These are phyloP conservation scores for Spisula subtruncata DNA, from an alignment of 2,888 invertebrate species.

Conservation along the genomic window DNA sequence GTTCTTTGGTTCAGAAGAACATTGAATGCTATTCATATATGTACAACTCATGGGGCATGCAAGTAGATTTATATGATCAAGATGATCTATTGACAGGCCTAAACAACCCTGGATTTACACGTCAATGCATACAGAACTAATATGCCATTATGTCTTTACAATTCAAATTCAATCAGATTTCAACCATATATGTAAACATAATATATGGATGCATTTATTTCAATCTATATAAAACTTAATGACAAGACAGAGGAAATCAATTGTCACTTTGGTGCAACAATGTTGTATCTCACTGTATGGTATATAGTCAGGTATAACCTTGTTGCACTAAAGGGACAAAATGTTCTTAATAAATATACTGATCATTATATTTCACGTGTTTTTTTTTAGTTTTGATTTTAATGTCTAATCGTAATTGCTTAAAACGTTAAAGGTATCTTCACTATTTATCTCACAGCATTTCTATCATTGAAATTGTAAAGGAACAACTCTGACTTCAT, in stretches of 20 bases:
- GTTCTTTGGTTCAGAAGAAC: background rate
- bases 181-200: background rate
- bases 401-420: background rate
- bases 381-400: background rate
- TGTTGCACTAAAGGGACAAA: too few relatives aligned
- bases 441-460: background rate
- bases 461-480: too few relatives aligned
- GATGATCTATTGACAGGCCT: too few relatives aligned
- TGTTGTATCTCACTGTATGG: too few relatives aligned
- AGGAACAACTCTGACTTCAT: too few relatives aligned
- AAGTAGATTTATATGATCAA: background rate
- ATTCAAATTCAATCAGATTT: background rate
- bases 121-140: background rate
- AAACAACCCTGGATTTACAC: background rate
- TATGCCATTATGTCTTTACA: background rate
- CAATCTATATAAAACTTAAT: background rate
- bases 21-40: too few relatives aligned
- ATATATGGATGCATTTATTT: background rate
- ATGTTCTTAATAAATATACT: constrained; percentile 9
- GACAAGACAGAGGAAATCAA: background rate
- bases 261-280: too few relatives aligned
- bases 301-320: too few relatives aligned
- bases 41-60: background rate
- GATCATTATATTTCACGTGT: background rate
- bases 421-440: background rate